Conservation (phyloP, 37 sponge, comb jelly and placozoan species). For the Cladorhizidae sp. region DNA sequence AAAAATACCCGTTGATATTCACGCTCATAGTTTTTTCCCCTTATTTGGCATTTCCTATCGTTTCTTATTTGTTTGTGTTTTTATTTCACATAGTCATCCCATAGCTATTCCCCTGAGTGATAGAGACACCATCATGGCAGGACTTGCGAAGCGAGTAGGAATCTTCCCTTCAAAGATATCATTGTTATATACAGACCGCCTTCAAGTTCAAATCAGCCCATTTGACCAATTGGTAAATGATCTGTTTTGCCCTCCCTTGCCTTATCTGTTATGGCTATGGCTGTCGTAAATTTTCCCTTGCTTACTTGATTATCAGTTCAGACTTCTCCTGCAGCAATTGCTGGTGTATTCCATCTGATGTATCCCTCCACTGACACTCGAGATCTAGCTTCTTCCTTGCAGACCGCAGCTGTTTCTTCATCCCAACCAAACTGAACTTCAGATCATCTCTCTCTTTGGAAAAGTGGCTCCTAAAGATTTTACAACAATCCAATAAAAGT, state of each 20-base stretch:
- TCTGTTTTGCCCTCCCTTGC: no score
- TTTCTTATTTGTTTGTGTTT: no score
- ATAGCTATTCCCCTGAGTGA: no score
- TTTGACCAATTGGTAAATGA: no score
- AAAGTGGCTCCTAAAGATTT: slow-evolving; percentile 16
- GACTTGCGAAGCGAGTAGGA: no score
- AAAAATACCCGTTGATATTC: neutral
- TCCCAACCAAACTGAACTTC: slow-evolving; percentile 12
- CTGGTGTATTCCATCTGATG: slow-evolving; percentile 21
- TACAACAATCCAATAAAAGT: neutral
- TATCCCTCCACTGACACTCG: slow-evolving; percentile 46
- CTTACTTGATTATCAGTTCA: slow-evolving; percentile 42
- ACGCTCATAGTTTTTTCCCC: no score
- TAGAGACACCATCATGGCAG: no score
- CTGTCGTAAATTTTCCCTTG: neutral
- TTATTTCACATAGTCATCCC: no score
- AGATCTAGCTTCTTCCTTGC: slow-evolving; percentile 22
- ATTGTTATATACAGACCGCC: no score
- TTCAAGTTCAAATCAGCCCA: no score
- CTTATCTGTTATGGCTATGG: neutral
- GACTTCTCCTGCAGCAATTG: slow-evolving; percentile 44
- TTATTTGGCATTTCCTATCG: no score
- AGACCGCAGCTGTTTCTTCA: slow-evolving; percentile 27
- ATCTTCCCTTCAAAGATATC: no score
- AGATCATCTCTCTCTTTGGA: slow-evolving; percentile 29